Base-by-base conservation (phyloP, 2,113 vertebrate species). In the Tiliqua scincoides region DNA sequence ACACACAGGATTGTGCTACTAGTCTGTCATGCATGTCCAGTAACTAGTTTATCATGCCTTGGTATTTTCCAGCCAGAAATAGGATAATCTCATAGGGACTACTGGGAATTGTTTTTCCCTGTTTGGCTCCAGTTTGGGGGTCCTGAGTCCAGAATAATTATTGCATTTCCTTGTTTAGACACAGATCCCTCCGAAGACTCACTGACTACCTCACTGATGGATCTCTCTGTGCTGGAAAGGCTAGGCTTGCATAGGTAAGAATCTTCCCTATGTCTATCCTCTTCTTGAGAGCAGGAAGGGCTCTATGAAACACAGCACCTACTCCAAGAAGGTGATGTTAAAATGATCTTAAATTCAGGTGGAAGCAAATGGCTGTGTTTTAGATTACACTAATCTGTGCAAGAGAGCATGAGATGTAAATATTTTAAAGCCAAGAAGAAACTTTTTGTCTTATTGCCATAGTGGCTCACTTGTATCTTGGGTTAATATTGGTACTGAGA, bases 211-310 rank as follows among this genome's bases (percentile, higher is more conserved):
- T 92, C 91, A 27, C 94, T 94, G 91, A 93, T 91, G 0, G 96
- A 97, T n/a, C 82, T 96, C 72, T 96, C 96, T 0, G 96, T 97
- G 87, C 93, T 97, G 84, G 96, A 98, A 85, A 95, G 96, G 0
- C 91, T 97, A 0, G 96, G 97, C 74, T 92, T 97, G 84, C 96
- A 96, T 89, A 97, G 97, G 98, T 98, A 73, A 76, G 89, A 62
- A 0, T 23, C 0, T 21, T 84, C 54, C 68, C 21, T 40, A 52
- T 15, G 12, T 1, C 61, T 54, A 11, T n/a, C 25, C 52, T 23
- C 72, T 62, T 63, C n/a, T 65, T 20, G 21, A 32, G 54, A 59
- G 59, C 37, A 68, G 54, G 6, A n/a, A 85, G 48, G 9, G 63
- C n/a, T 40, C n/a, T 30, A 18, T 68, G 68, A 70, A 63, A 62